These are phyloP conservation scores for Drosophila buzzatii DNA, from an alignment of 2,888 invertebrate species.

Conservation along the genomic window DNA sequence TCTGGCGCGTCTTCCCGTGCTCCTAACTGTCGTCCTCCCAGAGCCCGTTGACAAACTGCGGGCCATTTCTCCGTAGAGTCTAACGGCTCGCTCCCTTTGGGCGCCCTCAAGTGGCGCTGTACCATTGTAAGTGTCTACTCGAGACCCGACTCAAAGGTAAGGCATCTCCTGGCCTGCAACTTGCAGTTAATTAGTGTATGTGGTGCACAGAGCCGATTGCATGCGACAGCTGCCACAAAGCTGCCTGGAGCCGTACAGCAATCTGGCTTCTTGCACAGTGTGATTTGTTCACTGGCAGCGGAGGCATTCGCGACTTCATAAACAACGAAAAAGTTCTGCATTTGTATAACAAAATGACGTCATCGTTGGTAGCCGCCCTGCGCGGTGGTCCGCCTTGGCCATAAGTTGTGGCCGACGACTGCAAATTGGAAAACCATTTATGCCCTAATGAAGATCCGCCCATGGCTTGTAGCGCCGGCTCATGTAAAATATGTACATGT, in stretches of 20 bases:
- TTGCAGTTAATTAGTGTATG: conserved; percentile 76
- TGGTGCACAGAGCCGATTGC: conserved; percentile 65
- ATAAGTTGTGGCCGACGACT: conserved; percentile 29
- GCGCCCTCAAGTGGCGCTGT: conserved; percentile 64
- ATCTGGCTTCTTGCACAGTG: conserved; percentile 2
- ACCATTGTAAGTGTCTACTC: conserved; percentile 67
- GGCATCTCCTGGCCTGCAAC: conserved; percentile 46
- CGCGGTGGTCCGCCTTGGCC: conserved; percentile 44
- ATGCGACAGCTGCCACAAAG: conserved; percentile 60
- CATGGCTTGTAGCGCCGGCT: conserved; percentile 73
- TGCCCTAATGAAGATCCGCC: conserved; percentile 73
- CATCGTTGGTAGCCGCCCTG: conserved; percentile 11
- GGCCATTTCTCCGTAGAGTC: conserved; percentile 28
- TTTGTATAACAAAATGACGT: conserved; percentile 40
- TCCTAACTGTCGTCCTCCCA: conserved; percentile 19
- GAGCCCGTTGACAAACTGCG: conserved; percentile 70
- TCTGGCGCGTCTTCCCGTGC: conserved; percentile 51
- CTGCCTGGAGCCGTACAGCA: conserved; percentile 13
- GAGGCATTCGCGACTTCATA: conserved; percentile 56
- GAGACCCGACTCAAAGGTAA: conserved; percentile 48
- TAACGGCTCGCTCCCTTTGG: conserved; percentile 31
- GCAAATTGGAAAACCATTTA: conserved; percentile 62
- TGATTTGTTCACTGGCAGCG: conserved; percentile 15
- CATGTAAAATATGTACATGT: conserved; percentile 24
- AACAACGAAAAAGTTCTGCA: conserved; percentile 19